Conservation (phyloP, 1,140 invertebrate species). For the Ectropis grisescens region DNA sequence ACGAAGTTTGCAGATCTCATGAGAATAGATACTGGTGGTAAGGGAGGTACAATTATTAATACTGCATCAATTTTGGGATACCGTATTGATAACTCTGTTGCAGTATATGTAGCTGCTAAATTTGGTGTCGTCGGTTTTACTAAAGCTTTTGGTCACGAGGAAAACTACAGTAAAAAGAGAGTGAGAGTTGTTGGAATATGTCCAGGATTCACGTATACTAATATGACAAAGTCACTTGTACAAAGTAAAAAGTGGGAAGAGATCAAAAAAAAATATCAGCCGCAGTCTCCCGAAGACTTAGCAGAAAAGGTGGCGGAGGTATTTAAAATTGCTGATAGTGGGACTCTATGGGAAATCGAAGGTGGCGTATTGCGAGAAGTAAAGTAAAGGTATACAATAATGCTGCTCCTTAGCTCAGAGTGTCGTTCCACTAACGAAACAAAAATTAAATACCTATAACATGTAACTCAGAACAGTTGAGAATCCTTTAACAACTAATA, state of each 20-base stretch:
- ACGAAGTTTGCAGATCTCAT: conserved; percentile 58
- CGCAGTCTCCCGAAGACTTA: conserved; percentile 17
- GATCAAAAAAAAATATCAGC: conserved; percentile 7
- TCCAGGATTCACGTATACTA: conserved; percentile 2
- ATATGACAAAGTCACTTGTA: conserved; percentile 24
- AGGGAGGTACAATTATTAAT: conserved; percentile 75
- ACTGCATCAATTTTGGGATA: conserved; percentile 75
- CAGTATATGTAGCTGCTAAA: too few relatives aligned
- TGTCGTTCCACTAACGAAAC: too few relatives aligned
- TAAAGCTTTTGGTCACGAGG: not conserved
- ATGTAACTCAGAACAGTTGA: too few relatives aligned
- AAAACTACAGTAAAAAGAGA: not conserved
- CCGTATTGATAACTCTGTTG: too few relatives aligned
- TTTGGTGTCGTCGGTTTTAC: too few relatives aligned
- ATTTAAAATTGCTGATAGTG: conserved; percentile 32
- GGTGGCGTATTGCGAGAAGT: conserved; percentile 8
- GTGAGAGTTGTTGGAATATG: not conserved
- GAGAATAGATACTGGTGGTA: conserved; percentile 72
- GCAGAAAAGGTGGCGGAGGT: conserved; percentile 21
- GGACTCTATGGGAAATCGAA: conserved; percentile 24
- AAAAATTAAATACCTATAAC: too few relatives aligned
- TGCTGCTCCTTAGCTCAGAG: too few relatives aligned
- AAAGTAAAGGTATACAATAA: too few relatives aligned
- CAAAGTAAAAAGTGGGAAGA: conserved; percentile 9
- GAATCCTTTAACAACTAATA: too few relatives aligned